Conservation (phyloP, 2,113 vertebrate genomes). For the Willisornis vidua region DNA sequence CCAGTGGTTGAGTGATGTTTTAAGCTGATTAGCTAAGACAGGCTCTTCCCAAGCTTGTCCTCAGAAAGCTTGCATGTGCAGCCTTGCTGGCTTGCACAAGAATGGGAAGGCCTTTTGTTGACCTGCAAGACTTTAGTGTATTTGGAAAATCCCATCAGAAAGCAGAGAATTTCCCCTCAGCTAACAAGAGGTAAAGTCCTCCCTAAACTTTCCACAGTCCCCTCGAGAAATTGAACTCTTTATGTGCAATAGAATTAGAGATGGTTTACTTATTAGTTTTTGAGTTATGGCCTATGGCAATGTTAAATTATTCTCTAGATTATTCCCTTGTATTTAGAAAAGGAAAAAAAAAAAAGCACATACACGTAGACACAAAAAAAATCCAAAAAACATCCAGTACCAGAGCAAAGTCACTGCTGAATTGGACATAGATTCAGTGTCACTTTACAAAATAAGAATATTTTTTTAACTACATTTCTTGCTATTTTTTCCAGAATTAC, state of each 20-base stretch:
- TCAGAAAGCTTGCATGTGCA: not conserved
- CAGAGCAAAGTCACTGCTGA: not conserved
- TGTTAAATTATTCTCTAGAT: not conserved
- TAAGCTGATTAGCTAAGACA: not conserved
- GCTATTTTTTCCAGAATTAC: not conserved
- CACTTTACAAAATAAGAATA: not conserved
- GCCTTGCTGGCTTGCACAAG: not conserved
- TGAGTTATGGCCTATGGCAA: not conserved
- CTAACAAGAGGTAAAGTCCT: not conserved
- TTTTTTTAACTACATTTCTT: not conserved
- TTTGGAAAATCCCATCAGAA: not conserved
- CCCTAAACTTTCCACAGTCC: not conserved
- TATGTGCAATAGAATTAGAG: not conserved
- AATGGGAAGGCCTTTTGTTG: not conserved
- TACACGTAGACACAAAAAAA: not conserved
- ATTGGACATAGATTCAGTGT: not conserved
- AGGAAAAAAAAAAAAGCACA: not conserved
- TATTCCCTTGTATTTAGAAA: not conserved
- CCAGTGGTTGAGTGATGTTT: accelerated
- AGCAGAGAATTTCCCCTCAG: not conserved
- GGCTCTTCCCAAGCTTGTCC: not conserved
- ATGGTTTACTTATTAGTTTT: not conserved
- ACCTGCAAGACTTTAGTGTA: not conserved
- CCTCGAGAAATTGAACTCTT: not conserved
- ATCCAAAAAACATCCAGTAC: not conserved